Percentiles rank a stretch among this genome's conserved stretches.
Evolutionary conservation across 2,888 invertebrate species (phyloP).

Genomic region (Macaria notata): DNA sequence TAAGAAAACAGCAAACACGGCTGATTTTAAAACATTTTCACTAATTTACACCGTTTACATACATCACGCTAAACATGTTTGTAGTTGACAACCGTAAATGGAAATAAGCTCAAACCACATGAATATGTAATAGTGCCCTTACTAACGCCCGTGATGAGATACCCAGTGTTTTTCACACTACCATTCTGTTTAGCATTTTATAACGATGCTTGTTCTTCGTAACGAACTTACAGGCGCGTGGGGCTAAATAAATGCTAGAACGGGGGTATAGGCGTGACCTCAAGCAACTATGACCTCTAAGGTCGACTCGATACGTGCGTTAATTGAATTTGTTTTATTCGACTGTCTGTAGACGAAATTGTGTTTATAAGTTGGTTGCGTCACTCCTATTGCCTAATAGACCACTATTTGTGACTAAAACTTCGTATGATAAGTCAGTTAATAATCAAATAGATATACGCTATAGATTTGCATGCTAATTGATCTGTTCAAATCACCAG

Average conservation of each 20-base stretch:
- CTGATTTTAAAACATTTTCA: too few species aligned
- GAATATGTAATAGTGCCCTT: constrained; percentile 3
- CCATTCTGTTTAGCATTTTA: constrained; percentile 21
- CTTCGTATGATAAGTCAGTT: too few species aligned
- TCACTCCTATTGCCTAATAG: neutral
- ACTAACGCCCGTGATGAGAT: constrained; percentile 10
- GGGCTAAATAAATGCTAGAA: constrained; percentile 9
- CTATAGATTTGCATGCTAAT: too few species aligned
- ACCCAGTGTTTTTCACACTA: constrained; percentile 11
- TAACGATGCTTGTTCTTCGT: constrained; percentile 17
- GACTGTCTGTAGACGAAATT: constrained; percentile 5
- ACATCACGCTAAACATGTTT: too few species aligned
- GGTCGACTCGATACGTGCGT: constrained; percentile 3
- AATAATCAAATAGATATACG: too few species aligned
- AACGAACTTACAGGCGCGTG: constrained; percentile 12
- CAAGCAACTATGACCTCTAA: constrained; percentile 7
- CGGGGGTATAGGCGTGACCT: constrained; percentile 11
- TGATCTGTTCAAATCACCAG: too few species aligned
- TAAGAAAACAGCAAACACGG: too few species aligned
- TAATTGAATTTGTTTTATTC: constrained; percentile 10
- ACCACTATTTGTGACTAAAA: too few species aligned
- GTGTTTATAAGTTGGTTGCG: constrained; percentile 4
- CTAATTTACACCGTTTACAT: too few species aligned
- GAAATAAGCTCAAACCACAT: constrained; percentile 4
- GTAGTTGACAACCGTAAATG: neutral